Evolutionary conservation across 1,140 invertebrate species (phyloP), one percentile per base, ranked within the genome.

Genomic region (Drosophila parabipectinata): DNA sequence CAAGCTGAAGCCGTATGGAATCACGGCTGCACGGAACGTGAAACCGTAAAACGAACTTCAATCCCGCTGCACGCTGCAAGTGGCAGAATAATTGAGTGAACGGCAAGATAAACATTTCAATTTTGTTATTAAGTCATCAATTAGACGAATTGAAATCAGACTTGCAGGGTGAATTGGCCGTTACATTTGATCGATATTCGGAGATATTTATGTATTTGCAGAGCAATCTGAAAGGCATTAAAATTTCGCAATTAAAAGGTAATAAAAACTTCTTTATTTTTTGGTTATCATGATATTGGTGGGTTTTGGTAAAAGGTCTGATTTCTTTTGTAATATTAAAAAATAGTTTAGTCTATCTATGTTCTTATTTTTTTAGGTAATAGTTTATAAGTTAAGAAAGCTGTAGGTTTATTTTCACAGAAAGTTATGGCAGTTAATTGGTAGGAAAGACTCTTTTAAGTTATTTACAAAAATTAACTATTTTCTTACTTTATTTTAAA

Each of bases 11-110:
- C 72, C 72, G 66, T 74, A 72, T 74, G 72, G 72, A 75, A 74
- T 74, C 71, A 73, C 60, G 44, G 58, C 51, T 55, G 32, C 48
- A 53, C 64, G 76, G 73, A 82, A 81, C 78, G 79, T 77, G 79
- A 44, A 76, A 30, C 77, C 73, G 78, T 73, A 81, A 81, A 82
- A 74, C 71, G 52, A 64, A 87, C 78, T 60, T 56, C 62, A 21
- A 45, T 30, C 53, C 54, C 32, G 45, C 50, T 34, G 51, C 83
- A 72, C 32, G 45, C 50, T 34, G 51, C 83, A 72, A 88, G 83
- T 88, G 83, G 83, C 83, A 88, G 83, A 88, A 88, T 88, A 88
- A 88, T 88, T 88, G 83, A 88, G 83, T 88, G 83, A 88, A 89
- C 64, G 83, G 76, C 68, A 63, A 77, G 75, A 89, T 83, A 88